Evolutionary conservation across 2,113 vertebrate species (phyloP), one percentile per base, ranked within the genome.

Genomic region (Acrocephalus arundinaceus): DNA sequence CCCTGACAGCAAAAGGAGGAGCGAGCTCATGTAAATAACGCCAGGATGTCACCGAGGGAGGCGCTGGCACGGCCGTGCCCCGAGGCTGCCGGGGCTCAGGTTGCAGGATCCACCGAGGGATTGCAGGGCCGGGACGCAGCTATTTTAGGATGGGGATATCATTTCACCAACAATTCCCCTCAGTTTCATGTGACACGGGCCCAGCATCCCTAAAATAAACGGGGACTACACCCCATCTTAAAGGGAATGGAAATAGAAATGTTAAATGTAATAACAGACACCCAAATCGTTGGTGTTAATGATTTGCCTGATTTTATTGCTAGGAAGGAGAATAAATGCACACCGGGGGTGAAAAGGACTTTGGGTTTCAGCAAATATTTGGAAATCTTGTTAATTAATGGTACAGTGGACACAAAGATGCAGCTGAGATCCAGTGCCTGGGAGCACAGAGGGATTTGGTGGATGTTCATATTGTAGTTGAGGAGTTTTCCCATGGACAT

Each of bases 151-250:
- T 0, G 52, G 74, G 71, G 94, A n/a, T 86, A 49, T 5, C 35
- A 9, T 81, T 90, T 92, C 83, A 68, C 68, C 66, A 79, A 58
- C 54, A 52, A 66, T 78, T 48, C 21, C 85, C 61, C 84, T 31
- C 3, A 6, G 89, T 57, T 96, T 94, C 95, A 87, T 79, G 84
- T 96, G 93, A 93, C 95, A 87, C 7, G 11, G 6, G 43, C 9
- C 82, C 43, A n/a, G 88, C n/a, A 43, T 8, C 89, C 89, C 84
- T 11, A 91, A 92, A 91, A 94, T 87, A 90, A 94, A 79, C 10
- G 10, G 52, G 62, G 27, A 15, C 63, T 21, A 1, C 70, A 52
- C 72, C 57, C 28, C 3, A 0, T 15, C 70, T 80, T 75, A 45
- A 75, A 89, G 67, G 31, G 49, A 39, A 27, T 11, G 22, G 55